phyloP scores from a whole-genome alignment of 2,113 vertebrate species.

The Otolemur garnettii region DNA sequence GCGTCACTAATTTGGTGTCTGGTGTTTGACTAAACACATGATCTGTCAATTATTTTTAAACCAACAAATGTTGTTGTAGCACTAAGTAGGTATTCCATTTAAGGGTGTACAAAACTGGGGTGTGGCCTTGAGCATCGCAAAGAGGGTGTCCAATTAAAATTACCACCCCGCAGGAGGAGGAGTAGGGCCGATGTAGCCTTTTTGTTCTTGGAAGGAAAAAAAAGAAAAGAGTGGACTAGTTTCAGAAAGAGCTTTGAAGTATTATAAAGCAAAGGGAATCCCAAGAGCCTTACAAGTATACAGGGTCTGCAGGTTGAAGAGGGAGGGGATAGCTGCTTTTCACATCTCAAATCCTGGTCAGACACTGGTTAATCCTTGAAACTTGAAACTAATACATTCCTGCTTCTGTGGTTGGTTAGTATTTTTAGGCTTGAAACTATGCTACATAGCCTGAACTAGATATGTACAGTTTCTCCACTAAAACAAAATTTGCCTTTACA shows the following conservation, averaged over 20 bases:
- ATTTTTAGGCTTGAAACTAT: background rate
- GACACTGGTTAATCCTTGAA: background rate
- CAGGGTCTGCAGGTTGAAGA: background rate
- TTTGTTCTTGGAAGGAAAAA: background rate
- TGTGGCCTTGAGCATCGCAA: background rate
- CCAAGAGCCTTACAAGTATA: background rate
- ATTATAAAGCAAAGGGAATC: background rate
- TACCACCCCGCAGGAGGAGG: background rate
- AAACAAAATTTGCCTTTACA: background rate
- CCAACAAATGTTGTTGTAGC: background rate
- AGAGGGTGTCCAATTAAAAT: background rate
- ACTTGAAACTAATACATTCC: background rate
- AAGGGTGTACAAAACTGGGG: background rate
- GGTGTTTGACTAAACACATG: background rate
- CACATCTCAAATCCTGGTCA: background rate
- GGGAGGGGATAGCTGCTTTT: too few species aligned
- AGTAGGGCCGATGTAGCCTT: background rate
- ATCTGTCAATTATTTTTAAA: constrained; percentile 3
- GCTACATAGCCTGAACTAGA: background rate
- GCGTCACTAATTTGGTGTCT: background rate
- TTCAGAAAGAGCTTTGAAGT: constrained; percentile 20
- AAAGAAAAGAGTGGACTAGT: background rate
- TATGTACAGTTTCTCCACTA: background rate
- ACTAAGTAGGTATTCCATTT: background rate
- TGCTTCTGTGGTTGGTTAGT: background rate